Evolutionary conservation across 2,797 vertebrate species (phyloP), one percentile per base, ranked within the genome.

Genomic region (Geotrypetes seraphini): DNA sequence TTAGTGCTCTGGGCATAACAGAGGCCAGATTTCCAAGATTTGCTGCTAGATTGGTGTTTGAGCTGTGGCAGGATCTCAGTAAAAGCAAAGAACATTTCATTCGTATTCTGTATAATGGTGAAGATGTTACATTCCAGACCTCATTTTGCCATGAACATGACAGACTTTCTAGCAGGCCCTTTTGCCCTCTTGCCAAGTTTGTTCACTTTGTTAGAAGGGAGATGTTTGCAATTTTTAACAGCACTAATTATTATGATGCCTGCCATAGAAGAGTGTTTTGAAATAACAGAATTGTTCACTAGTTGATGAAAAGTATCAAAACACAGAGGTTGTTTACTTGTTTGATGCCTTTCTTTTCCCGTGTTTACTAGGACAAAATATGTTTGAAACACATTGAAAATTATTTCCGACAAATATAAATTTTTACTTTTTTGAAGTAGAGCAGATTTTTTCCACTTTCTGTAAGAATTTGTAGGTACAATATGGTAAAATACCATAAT

Each of bases 91-190:
- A 85, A 15, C 66, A 82, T 34, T 89, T 88, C 10, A 49, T 98
- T 35, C 87, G 93, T 26, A 74, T 99, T 38, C 85, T 99, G 12
- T 99, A 99, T 55, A 89, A 99, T 0, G 94, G 94, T 1, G 79
- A 87, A 11, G 96, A 99, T n/a, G 85, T 97, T 68, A 98, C 96
- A 3, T 96, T 86, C 69, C 87, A 89, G 50, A 96, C 94, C 7
- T 58, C 83, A 0, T 99, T 99, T 67, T 99, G 96, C 56, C 83
- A 61, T 37, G 57, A 81, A 27, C 74, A 83, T 16, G 65, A 79
- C 25, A 84, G 63, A 44, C 71, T 11, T 33, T 71, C 74, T 19
- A 56, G 43, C 53, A 88, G 78, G 36, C 86, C 85, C 0, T 85
- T 97, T 61, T 99, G 94, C 51, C 91, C 94, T n/a, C 78, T 99